A percentile compares a stretch with the other conserved stretches of the same genome.
Conservation (phyloP, 2,113 vertebrate species). For the Lamprologus speciosus region DNA sequence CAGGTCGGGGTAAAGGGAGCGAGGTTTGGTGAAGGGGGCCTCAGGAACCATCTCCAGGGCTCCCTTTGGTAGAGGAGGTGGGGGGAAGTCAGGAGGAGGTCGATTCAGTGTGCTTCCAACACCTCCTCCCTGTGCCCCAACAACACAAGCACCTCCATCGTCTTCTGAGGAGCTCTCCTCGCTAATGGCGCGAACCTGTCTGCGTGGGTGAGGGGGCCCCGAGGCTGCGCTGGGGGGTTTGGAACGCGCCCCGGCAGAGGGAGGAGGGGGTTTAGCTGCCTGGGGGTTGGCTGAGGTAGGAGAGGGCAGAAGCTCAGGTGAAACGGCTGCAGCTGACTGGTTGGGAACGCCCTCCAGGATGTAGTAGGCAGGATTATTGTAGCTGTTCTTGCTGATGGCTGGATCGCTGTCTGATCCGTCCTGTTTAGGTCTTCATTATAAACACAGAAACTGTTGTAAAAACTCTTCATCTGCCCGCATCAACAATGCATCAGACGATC, state of each 20-base stretch:
- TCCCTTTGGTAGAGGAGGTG: slow-evolving; percentile 80
- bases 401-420: slow-evolving; percentile 73
- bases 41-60: slow-evolving; percentile 67
- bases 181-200: slow-evolving; percentile 53
- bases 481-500: background rate
- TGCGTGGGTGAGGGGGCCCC: slow-evolving; percentile 28
- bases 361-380: slow-evolving; percentile 96
- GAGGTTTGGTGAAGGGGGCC: slow-evolving; percentile 61
- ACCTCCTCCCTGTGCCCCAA: slow-evolving; percentile 33
- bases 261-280: slow-evolving; percentile 49
- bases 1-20: slow-evolving; percentile 62
- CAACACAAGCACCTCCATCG: slow-evolving; percentile 59
- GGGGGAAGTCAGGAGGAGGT: slow-evolving; percentile 82
- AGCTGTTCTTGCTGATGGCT: slow-evolving; percentile 83
- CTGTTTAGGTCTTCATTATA: slow-evolving; percentile 70
- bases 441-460: background rate
- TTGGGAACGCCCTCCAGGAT: slow-evolving; percentile 93
- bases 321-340: slow-evolving; percentile 74
- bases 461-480: background rate
- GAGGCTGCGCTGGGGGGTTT: slow-evolving; percentile 65
- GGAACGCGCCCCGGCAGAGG: slow-evolving; percentile 49
- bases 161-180: slow-evolving; percentile 85
- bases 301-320: slow-evolving; percentile 64
- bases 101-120: slow-evolving; percentile 73
- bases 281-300: slow-evolving; percentile 48